Evolutionary conservation across 2,113 vertebrate genomes (phyloP).

Genomic region (Sialia sialis): DNA sequence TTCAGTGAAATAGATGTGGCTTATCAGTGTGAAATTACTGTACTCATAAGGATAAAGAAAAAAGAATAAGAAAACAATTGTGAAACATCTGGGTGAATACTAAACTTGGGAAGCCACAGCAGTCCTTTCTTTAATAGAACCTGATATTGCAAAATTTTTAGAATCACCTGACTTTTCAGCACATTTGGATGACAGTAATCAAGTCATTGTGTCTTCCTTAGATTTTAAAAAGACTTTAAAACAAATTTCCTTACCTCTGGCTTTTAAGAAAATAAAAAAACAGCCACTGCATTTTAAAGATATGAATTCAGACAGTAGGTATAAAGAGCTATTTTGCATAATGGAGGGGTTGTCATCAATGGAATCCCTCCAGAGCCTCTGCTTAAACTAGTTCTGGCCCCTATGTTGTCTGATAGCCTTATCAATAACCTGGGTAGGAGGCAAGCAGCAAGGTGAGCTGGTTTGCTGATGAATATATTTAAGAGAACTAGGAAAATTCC

Average conservation of each 20-base stretch:
- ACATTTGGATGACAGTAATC: background rate
- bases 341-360: background rate
- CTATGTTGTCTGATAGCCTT: background rate
- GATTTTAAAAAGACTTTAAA: background rate
- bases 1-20: too few relatives aligned
- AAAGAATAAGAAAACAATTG: background rate
- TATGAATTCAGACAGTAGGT: accelerated
- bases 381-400: accelerated
- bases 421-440: background rate
- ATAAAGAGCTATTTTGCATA: accelerated
- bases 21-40: too few relatives aligned
- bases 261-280: background rate
- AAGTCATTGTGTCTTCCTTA: background rate
- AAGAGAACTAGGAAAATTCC: background rate
- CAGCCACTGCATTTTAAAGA: background rate
- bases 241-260: background rate
- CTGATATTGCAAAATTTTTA: background rate
- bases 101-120: background rate
- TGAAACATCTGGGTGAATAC: background rate
- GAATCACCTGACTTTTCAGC: background rate
- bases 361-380: background rate
- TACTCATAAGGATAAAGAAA: too few relatives aligned
- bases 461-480: background rate
- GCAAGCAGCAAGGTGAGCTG: background rate
- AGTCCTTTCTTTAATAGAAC: background rate